Conservation (phyloP, 2,113 vertebrate genomes). For the Pyxicephalus adspersus region DNA sequence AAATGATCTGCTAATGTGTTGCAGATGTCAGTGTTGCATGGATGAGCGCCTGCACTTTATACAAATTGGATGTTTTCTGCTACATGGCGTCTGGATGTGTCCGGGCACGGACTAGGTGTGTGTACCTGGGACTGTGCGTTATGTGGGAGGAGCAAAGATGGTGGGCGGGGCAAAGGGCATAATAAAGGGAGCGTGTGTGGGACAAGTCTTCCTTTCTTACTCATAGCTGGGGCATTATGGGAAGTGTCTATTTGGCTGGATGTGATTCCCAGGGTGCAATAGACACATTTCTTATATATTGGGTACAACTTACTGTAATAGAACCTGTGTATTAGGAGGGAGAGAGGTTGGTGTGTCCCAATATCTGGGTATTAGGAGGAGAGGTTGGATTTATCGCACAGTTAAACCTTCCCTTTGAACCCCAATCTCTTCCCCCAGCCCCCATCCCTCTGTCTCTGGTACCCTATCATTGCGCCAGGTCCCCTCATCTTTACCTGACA, state of each 20-base stretch:
- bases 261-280: background rate
- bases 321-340: background rate
- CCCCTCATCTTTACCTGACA: no score
- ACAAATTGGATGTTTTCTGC: background rate
- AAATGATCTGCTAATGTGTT: background rate
- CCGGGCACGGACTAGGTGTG: background rate
- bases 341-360: background rate
- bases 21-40: conserved; percentile 12
- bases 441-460: no score
- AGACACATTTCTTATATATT: background rate
- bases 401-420: no score
- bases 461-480: no score
- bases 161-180: no score
- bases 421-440: no score
- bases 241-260: background rate
- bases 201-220: conserved; percentile 50
- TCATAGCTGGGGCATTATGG: background rate
- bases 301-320: no score
- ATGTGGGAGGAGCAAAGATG: background rate
- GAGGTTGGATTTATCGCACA: no score
- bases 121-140: background rate
- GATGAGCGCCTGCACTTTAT: conserved; percentile 34
- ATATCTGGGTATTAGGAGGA: conserved; percentile 11
- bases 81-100: background rate
- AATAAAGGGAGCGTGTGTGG: background rate